phyloP scores from a whole-genome alignment of 2,113 vertebrate genomes.

The Verasper variegatus region DNA sequence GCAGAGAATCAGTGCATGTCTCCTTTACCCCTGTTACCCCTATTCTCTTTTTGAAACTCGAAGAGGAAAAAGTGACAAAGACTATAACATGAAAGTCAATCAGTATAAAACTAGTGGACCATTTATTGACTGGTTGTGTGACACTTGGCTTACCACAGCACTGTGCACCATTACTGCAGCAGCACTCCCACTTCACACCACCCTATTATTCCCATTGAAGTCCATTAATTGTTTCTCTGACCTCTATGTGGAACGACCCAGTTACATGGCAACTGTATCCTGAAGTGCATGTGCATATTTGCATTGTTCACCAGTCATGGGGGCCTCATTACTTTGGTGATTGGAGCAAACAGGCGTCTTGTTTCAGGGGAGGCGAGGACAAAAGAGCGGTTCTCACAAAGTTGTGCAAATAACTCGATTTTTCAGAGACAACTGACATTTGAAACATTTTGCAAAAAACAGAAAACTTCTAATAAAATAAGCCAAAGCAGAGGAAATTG shows the following conservation, averaged over 20 bases:
- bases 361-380: slow-evolving; percentile 4
- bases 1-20: too few relatives aligned
- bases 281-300: slow-evolving; percentile 75
- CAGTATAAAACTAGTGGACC: background rate
- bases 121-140: slow-evolving; percentile 16
- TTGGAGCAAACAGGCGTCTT: slow-evolving; percentile 12
- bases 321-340: slow-evolving; percentile 41
- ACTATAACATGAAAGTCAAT: background rate
- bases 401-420: slow-evolving; percentile 1
- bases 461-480: background rate
- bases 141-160: slow-evolving; percentile 28
- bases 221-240: slow-evolving; percentile 78
- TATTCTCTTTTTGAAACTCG: background rate
- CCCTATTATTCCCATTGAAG: slow-evolving; percentile 65
- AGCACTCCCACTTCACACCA: slow-evolving; percentile 55
- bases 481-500: background rate
- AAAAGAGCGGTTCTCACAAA: slow-evolving; percentile 15
- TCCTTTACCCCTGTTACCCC: too few relatives aligned
- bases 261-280: slow-evolving; percentile 54
- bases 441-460: background rate
- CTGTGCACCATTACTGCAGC: slow-evolving; percentile 63
- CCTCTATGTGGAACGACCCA: slow-evolving; percentile 65
- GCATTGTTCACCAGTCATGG: slow-evolving; percentile 54
- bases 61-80: background rate
- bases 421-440: background rate